Base-by-base conservation (phyloP, 2,113 vertebrate genomes). In the Pseudolaguvia tuberculata region DNA sequence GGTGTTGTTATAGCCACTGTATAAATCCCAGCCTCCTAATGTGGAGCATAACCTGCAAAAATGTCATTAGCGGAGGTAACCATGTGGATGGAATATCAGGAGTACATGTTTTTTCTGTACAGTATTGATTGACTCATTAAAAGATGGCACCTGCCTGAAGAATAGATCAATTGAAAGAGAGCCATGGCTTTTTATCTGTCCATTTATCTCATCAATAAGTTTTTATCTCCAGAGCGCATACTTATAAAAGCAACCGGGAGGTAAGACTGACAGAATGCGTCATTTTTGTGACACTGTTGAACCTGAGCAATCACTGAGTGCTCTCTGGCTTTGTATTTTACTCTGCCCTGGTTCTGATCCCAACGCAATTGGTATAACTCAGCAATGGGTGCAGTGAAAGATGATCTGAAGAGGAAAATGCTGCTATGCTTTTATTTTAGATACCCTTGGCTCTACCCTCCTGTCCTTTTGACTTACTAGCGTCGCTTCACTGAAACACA, bases 401-500 rank as follows among this genome's bases (percentile, higher is more conserved):
- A 53, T 62, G 31, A 39, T 18, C 45, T 72, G 53, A 57, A 53
- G 65, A 71, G 18, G 11, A 76, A 25, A 76, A 76, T 67, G 55
- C 11, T 4, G 8, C 47, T 50, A 25, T 42, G 65, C 67, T 74
- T 80, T 70, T 73, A 59, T 70, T 77, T 58, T 2, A 18, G 15
- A 68, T 48, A 56, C 78, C 69, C 35, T 52, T 70, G 70, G 65
- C 72, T 63, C 42, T 72, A 63, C 21, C 56, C 18, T 31, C 51
- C 42, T 47, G 35, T 73, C 66, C 63, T 20, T 42, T 72, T 58
- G 14, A 35, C 73, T 80, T 62, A 27, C 67, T 53, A 76, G 67
- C 23, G 15, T 73, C 17, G 68, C 69, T 67, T 76, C 77, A 77
- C 55, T 17, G 66, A 42, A 13, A 73, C 29, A 70, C 63, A 81